phyloP scores from a whole-genome alignment of 2,797 vertebrate species.

The Melanotaenia boesemani region DNA sequence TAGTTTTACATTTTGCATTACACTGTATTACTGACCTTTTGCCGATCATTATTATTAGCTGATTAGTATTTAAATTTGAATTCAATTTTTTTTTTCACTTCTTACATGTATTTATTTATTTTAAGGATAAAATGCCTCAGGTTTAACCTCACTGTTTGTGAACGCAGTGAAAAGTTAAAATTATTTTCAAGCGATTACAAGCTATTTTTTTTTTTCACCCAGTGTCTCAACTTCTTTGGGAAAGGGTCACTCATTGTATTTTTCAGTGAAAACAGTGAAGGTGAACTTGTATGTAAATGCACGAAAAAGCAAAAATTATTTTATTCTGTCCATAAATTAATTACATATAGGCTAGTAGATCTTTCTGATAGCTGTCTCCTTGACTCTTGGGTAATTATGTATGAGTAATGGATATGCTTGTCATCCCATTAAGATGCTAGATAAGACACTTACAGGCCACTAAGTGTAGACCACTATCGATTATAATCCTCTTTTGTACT shows the following conservation, averaged over 20 bases:
- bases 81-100: too few relatives aligned
- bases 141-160: too few relatives aligned
- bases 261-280: too few relatives aligned
- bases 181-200: neutral
- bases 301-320: too few relatives aligned
- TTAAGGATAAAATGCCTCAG: too few relatives aligned
- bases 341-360: conserved; percentile 40
- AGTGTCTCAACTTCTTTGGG: conserved; percentile 4
- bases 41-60: too few relatives aligned
- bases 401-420: conserved; percentile 70
- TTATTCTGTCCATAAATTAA: conserved; percentile 24
- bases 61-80: too few relatives aligned
- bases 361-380: conserved; percentile 54
- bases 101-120: too few relatives aligned
- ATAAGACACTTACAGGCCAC: conserved; percentile 70
- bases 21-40: too few relatives aligned
- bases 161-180: neutral
- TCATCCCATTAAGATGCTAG: conserved; percentile 67
- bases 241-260: too few relatives aligned
- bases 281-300: too few relatives aligned
- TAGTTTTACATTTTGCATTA: too few relatives aligned
- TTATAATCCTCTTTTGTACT: conserved; percentile 59
- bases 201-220: neutral
- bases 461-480: conserved; percentile 64
- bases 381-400: conserved; percentile 59